These are phyloP conservation scores for Manis crassicaudata DNA, from an alignment of 2,797 vertebrate genomes.

Conservation along the genomic window DNA sequence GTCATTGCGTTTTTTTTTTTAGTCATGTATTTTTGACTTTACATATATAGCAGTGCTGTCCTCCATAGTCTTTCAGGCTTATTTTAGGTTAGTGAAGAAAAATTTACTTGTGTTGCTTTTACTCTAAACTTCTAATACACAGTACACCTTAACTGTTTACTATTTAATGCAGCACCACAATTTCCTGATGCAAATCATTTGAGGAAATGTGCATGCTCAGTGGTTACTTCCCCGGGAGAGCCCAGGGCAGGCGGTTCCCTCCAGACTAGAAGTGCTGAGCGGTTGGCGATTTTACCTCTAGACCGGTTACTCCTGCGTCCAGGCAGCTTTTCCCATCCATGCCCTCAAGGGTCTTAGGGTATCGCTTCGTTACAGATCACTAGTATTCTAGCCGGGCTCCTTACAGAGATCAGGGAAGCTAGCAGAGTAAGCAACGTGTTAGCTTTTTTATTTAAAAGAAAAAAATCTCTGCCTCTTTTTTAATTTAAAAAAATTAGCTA, in stretches of 20 bases:
- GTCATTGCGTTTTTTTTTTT: too few species aligned
- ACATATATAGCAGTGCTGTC: neutral
- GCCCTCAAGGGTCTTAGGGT: neutral
- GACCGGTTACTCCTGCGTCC: neutral
- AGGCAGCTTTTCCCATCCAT: too few species aligned
- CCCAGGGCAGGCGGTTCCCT: neutral
- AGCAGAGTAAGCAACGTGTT: fast-evolving
- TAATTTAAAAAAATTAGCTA: neutral
- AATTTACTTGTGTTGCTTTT: neutral
- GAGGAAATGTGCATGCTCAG: too few species aligned
- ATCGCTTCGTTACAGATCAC: neutral
- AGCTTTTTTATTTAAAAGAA: neutral
- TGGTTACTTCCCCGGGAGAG: neutral
- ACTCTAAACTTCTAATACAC: neutral
- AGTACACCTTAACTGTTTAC: fast-evolving
- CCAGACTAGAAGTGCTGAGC: neutral
- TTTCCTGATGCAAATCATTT: too few species aligned
- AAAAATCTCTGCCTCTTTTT: too few species aligned
- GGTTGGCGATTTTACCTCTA: too few species aligned
- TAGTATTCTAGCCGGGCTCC: neutral
- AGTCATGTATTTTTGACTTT: neutral
- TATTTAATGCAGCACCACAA: too few species aligned
- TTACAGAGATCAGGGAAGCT: fast-evolving
- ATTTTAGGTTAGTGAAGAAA: neutral
- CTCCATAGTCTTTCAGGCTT: neutral